Base-by-base conservation (phyloP, 2,888 invertebrate genomes). In the Imbricaverruca yamaguchii region DNA sequence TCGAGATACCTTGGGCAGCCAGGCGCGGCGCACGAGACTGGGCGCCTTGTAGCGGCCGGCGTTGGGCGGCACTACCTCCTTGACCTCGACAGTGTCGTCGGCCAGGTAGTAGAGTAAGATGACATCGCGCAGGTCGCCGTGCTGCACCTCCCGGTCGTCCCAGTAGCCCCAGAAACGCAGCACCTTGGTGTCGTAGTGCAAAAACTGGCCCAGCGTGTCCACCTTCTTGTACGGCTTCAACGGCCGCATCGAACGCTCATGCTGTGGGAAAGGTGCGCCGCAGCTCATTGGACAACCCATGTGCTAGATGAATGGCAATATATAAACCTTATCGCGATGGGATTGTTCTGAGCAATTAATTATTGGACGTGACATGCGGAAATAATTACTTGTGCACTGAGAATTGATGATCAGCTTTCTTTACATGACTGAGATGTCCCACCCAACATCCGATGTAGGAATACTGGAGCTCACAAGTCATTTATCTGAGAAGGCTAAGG, bases 1-100 rank as follows among this genome's bases (percentile, higher is more conserved):
- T 39, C 39, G 39, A 39, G 39, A 39, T 39, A 93, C 93, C 88
- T 94, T 94, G 0, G 95, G 94, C 81, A 97, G 86, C 85, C 92
- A 93, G 85, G 90, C 91, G 83, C 94, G 90, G 85, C 91, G 92
- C 57, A 96, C 87, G 86, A 96, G 93, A 87, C 92, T 91, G 6
- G 91, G 90, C 12, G 91, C 91, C 2, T 91, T 90, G 86, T 93
- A 92, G 79, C 91, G 89, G 0, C 94, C 94, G 1, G 92, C 91
- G 86, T 92, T 92, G 0, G 90, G 88, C 89, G 80, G 91, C 86
- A 74, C 90, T n/a, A 87, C 90, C 88, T 96, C 96, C 84, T 93
- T 92, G 12, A 97, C 92, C 87, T 96, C 95, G 15, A 97, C 92
- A 0, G 95, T 95, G 85, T 95, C 94, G 85, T 97, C 96, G 0